Evolutionary conservation across 2,888 invertebrate genomes (phyloP), one percentile per base, ranked within the genome.

Genomic region (Diaphora mendica): DNA sequence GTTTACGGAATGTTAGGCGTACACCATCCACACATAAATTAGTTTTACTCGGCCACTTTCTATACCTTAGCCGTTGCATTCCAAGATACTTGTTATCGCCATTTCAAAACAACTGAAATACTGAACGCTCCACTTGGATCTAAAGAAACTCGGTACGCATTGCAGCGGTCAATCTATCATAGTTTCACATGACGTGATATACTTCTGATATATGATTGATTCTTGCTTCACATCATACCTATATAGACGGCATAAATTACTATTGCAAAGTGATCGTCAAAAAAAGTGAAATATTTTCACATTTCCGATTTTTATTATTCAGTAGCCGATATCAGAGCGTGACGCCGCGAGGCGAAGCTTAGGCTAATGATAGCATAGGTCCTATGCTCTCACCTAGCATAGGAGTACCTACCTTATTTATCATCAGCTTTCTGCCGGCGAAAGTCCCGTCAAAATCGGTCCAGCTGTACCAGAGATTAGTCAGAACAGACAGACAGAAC

Each of bases 121-220:
- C 70, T 83, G 80, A 75, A 85, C 84, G 82, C 82, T 84, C 81
- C 85, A 90, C 85, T 88, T 86, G 82, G 82, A 86, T 85, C 86
- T 82, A 82, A 85, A 80, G 79, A 82, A 87, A 89, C 87, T 85
- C 81, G 84, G 82, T 81, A 9, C 82, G 75, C 75, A 83, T 85
- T 86, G 84, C 86, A 80, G 62, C 77, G 70, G 81, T 79, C 78
- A 13, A 68, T 72, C 35, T 39, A 64, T 68, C 51, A 67, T 7
- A 42, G 26, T 23, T 48, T 67, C 26, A 48, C 20, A 67, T 67
- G 23, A 3, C 66, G 44, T 48, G 26, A 30, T 62, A 17, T 5
- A 62, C 30, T 62, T 62, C 30, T 62, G 44, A 42, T 15, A 30
- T 17, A 62, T 62, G 30, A 30, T 62, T 59, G 26, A 30, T 59